Evolutionary conservation across 2,888 invertebrate genomes (phyloP).

Genomic region (Dicyrtomina minuta): DNA sequence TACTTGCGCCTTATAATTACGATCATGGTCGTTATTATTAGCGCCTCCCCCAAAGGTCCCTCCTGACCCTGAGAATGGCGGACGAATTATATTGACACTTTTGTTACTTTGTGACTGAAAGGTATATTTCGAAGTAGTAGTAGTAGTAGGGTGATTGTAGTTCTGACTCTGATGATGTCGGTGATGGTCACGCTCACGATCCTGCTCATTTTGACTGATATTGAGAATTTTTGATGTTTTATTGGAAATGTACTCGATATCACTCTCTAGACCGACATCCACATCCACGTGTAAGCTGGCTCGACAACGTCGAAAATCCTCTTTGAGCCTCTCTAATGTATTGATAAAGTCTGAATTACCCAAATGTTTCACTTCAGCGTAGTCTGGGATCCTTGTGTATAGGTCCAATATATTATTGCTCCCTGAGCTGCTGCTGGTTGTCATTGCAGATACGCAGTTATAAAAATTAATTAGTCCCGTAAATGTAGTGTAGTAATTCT

Average conservation of each 20-base stretch:
- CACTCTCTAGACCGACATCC: no score
- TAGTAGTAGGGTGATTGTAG: background rate
- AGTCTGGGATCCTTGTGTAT: conserved; percentile 51
- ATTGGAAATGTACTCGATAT: conserved; percentile 46
- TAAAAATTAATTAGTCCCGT: no score
- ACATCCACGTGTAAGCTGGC: conserved; percentile 43
- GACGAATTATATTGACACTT: no score
- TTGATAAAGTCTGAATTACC: conserved; percentile 52
- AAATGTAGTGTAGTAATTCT: no score
- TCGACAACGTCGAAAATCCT: conserved; percentile 50
- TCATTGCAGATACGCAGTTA: no score
- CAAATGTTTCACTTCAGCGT: conserved; percentile 51
- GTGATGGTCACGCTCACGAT: background rate
- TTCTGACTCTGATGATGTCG: background rate
- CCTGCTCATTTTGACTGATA: conserved; percentile 8
- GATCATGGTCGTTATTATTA: no score
- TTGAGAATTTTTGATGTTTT: conserved; percentile 40
- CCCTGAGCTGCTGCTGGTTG: conserved; percentile 1
- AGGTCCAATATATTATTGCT: conserved; percentile 41
- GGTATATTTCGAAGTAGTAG: no score
- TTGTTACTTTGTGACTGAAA: no score
- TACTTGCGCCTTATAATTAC: no score
- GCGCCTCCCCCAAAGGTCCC: no score
- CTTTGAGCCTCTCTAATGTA: conserved; percentile 50
- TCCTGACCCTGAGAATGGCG: no score